Evolutionary conservation across 2,797 vertebrate genomes (phyloP), one percentile per base, ranked within the genome.

Genomic region (Amblyopsis hoosieri): DNA sequence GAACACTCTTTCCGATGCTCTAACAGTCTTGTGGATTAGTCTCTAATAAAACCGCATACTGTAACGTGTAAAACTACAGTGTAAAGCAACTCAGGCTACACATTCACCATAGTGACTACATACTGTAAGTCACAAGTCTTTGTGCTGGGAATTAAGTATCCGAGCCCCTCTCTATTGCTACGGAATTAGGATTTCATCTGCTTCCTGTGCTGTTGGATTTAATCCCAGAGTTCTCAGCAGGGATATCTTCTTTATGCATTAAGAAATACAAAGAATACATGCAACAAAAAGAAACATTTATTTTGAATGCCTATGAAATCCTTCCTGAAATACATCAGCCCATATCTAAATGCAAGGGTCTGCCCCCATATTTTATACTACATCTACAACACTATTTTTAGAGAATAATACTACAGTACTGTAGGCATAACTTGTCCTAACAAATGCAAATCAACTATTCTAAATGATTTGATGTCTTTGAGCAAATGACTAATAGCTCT

Each of bases 111-210:
- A 74, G 63, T 62, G 19, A 59, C 57, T 64, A 60, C 69, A 76
- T 72, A 64, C 14, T 17, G 14, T 54, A 54, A 66, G 75, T 79
- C 76, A 79, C 72, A 71, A 63, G 59, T 81, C 67, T 65, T 49
- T 12, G 47, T 75, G 66, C 75, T 79, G 6, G 57, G 75, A 81
- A 85, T 77, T 73, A 85, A 80, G 72, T 73, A 61, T 15, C 47
- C 53, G 14, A 47, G 53, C 62, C 56, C 50, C 69, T 55, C 69
- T 13, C 70, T 54, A 67, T 52, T 62, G 75, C 69, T 81, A 69
- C 67, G 79, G 76, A 86, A 85, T 85, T 86, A 87, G 84, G 72
- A 81, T 73, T 80, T 75, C 84, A 87, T 90, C 87, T 91, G 87
- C 80, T 77, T 79, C 66, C 64, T 73, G 72, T 58, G 68, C 19